These are phyloP conservation scores for Eupithecia centaureata DNA, from an alignment of 2,888 invertebrate species.

Conservation along the genomic window DNA sequence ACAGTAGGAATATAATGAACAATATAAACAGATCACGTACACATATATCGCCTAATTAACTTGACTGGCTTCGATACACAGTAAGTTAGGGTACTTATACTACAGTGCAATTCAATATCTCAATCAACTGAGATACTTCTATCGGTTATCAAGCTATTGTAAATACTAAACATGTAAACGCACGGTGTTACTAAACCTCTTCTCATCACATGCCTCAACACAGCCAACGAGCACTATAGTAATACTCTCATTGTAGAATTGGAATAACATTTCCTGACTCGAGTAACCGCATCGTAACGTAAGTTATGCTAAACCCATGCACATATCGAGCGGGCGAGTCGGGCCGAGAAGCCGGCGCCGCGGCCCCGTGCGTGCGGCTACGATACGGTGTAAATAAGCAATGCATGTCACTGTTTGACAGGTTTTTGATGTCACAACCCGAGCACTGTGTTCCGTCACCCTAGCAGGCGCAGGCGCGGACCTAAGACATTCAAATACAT, in stretches of 20 bases:
- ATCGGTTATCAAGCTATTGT: constrained; percentile 68
- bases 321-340: constrained; percentile 75
- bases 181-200: constrained; percentile 84
- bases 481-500: constrained; percentile 45
- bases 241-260: constrained; percentile 82
- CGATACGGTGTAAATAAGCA: constrained; percentile 79
- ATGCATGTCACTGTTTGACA: constrained; percentile 84
- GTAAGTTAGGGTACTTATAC: constrained; percentile 57
- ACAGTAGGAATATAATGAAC: constrained; percentile 50
- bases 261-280: constrained; percentile 81
- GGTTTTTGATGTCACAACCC: constrained; percentile 81
- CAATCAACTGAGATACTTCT: constrained; percentile 66
- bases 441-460: constrained; percentile 83
- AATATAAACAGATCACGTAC: constrained; percentile 58
- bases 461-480: constrained; percentile 77
- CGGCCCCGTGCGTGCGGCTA: constrained; percentile 57
- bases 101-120: constrained; percentile 58
- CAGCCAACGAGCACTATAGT: constrained; percentile 83
- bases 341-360: constrained; percentile 61
- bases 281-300: constrained; percentile 82
- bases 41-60: constrained; percentile 68
- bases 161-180: constrained; percentile 79
- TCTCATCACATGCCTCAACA: constrained; percentile 83
- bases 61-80: constrained; percentile 73
- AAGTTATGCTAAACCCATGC: constrained; percentile 83